Conservation (phyloP, 2,797 vertebrate species). For the Syncerus caffer region DNA sequence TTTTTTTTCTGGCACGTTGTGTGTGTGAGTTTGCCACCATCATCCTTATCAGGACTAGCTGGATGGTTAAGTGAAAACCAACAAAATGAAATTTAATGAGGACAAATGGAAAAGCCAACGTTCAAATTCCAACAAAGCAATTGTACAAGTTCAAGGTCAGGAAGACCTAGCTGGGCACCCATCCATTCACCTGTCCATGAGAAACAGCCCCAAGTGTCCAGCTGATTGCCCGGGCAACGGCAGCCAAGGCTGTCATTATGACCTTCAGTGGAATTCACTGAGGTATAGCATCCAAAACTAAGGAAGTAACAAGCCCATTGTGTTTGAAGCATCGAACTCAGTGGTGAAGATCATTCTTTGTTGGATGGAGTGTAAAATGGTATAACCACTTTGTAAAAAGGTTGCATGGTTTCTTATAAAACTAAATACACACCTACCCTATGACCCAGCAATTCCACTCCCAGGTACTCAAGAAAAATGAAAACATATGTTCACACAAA, state of each 20-base stretch:
- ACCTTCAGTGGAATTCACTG: not conserved
- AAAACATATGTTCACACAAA: not conserved
- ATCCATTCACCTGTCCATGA: not conserved
- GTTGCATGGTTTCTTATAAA: not conserved
- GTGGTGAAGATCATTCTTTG: not conserved
- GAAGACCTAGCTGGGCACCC: not conserved
- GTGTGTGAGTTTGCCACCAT: not conserved
- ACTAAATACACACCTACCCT: not conserved
- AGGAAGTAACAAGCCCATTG: not conserved
- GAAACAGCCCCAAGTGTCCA: constrained; percentile 23
- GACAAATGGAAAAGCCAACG: not conserved
- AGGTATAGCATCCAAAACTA: not conserved
- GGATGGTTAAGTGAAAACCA: constrained; percentile 15
- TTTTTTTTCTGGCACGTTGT: not conserved
- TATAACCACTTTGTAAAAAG: not conserved
- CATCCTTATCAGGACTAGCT: not conserved
- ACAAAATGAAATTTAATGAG: not conserved
- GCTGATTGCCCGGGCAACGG: not conserved
- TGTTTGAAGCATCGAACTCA: not conserved
- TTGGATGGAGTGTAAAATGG: not conserved
- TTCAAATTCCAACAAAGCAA: not conserved
- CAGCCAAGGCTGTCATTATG: not conserved
- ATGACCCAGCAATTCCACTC: not conserved
- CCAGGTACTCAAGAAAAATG: not conserved
- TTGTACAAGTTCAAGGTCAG: not conserved